Base-by-base conservation (phyloP, 2,113 vertebrate genomes). In the Cacatua alba region DNA sequence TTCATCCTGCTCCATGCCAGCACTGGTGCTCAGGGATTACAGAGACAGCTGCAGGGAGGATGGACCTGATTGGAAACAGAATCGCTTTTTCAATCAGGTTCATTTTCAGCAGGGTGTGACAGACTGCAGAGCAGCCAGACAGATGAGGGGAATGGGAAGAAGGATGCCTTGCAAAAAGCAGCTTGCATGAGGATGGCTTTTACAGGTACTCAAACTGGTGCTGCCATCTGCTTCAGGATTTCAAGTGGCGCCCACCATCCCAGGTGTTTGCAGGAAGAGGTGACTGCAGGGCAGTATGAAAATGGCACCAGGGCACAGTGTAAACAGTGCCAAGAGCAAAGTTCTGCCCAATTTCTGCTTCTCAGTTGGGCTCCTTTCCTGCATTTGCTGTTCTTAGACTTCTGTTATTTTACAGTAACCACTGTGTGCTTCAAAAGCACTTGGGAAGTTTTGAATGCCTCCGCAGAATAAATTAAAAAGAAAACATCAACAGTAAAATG, bases 21-120 rank as follows among this genome's bases (percentile, higher is more conserved):
- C 33, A 20, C 23, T 62, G 63, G 24, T 62, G 44, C 20, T 88
- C 21, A 77, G 53, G n/a, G 44, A 91, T 23, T 14, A 37, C 7
- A 52, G 33, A 70, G 28, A 37, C 23, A 69, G 24, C 55, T 74
- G 33, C 23, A 79, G 67, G 23, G 29, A 68, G 14, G 16, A 71
- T 2, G 1, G 65, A 84, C 20, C 48, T 78, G 43, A 10, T 1
- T 67, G 23, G 69, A 94, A 94, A 41, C 10, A 63, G 52, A 72
- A 85, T 33, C 8, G 10, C 6, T 31, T n/a, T 57, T 33, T 48
- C 25, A 52, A 57, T 48, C 0, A 0, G 19, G 10, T 67, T 81
- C 5, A 23, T 94, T 88, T 74, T 77, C 64, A 89, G 16, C 19
- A 59, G 26, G 21, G 31, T 53, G 17, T 59, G 64, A 91, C n/a